Conservation (phyloP, 1,140 invertebrate genomes). For the Proales similis region DNA sequence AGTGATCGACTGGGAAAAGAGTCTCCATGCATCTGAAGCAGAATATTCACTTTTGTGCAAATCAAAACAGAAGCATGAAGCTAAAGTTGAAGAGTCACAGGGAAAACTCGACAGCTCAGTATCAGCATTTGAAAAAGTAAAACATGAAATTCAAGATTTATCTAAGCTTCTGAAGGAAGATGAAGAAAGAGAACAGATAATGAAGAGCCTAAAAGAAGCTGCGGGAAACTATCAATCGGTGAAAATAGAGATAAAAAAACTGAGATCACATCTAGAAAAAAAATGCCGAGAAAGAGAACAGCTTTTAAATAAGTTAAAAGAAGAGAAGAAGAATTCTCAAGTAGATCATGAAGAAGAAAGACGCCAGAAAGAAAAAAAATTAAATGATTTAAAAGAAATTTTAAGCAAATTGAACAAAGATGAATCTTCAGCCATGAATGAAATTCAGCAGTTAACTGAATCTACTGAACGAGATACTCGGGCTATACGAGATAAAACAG, state of each 20-base stretch:
- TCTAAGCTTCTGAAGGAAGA: slow-evolving; percentile 40
- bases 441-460: slow-evolving; percentile 38
- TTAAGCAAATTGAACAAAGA: slow-evolving; percentile 3
- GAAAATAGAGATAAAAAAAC: slow-evolving; percentile 38
- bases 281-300: slow-evolving; percentile 35
- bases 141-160: slow-evolving; percentile 39
- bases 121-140: slow-evolving; percentile 40
- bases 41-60: slow-evolving; percentile 42
- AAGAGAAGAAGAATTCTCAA: slow-evolving; percentile 17
- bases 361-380: slow-evolving; percentile 42
- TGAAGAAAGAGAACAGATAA: slow-evolving; percentile 50
- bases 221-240: slow-evolving; percentile 43
- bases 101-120: slow-evolving; percentile 38
- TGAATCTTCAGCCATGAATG: slow-evolving; percentile 13
- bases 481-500: not conserved
- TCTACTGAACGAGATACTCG: not conserved
- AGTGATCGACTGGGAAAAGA: slow-evolving; percentile 47
- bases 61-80: slow-evolving; percentile 44
- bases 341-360: slow-evolving; percentile 37
- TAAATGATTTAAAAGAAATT: slow-evolving; percentile 33
- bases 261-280: slow-evolving; percentile 30
- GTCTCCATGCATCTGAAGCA: slow-evolving; percentile 44
- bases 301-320: slow-evolving; percentile 13
- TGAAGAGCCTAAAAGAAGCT: slow-evolving; percentile 53
- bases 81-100: slow-evolving; percentile 45